Conservation (phyloP, 2,113 vertebrate species). For the Phyllopteryx taeniolatus region DNA sequence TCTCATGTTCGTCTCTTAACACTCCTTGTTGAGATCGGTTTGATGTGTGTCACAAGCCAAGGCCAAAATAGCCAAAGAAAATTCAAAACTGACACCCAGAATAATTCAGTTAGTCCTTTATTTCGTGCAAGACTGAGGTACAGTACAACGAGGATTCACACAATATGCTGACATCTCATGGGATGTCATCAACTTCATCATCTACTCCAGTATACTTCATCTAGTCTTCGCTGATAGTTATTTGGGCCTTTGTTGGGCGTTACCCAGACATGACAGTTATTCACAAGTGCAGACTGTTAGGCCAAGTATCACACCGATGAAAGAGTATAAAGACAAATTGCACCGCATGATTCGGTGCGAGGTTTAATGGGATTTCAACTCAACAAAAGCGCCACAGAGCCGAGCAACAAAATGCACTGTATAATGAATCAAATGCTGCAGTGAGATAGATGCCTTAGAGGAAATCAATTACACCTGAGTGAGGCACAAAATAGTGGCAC, state of each 20-base stretch:
- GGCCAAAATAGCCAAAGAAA: not conserved
- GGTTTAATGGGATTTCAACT: slow-evolving; percentile 64
- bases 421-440: slow-evolving; percentile 62
- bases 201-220: not conserved
- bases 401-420: slow-evolving; percentile 50
- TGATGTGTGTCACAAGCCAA: not conserved
- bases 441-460: slow-evolving; percentile 61
- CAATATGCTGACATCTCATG: too few relatives aligned
- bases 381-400: slow-evolving; percentile 52
- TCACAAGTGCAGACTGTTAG: slow-evolving; percentile 32
- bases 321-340: slow-evolving; percentile 59
- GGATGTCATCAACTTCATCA: too few relatives aligned
- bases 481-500: slow-evolving; percentile 40
- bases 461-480: slow-evolving; percentile 66
- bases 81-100: too few relatives aligned
- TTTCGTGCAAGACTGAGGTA: too few relatives aligned
- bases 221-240: slow-evolving; percentile 11
- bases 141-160: too few relatives aligned
- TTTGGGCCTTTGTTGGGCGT: slow-evolving; percentile 20
- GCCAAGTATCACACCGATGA: slow-evolving; percentile 50
- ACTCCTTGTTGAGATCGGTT: not conserved
- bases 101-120: too few relatives aligned
- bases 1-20: not conserved
- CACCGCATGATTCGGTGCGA: slow-evolving; percentile 29
- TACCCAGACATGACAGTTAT: slow-evolving; percentile 41